A percentile compares a stretch with the other conserved stretches of the same genome.
These are phyloP conservation scores for Lamellibrachia luymesi DNA, from an alignment of 1,140 invertebrate genomes.

Conservation along the genomic window DNA sequence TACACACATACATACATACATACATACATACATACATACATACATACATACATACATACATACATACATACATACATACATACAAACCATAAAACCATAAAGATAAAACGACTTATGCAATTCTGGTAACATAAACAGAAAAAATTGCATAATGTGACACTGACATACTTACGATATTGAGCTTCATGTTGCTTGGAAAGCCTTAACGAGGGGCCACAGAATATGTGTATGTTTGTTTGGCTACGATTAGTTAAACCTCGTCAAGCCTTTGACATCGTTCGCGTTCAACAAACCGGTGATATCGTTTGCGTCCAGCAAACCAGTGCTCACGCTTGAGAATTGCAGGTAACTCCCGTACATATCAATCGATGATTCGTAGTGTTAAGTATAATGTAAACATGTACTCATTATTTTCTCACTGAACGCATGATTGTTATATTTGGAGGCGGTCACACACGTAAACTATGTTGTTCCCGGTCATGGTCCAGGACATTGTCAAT, in stretches of 20 bases:
- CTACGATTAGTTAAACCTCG: too few relatives aligned
- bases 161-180: not conserved
- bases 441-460: not conserved
- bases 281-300: too few relatives aligned
- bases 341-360: too few relatives aligned
- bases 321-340: too few relatives aligned
- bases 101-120: too few relatives aligned
- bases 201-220: too few relatives aligned
- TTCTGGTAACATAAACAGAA: too few relatives aligned
- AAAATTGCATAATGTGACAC: not conserved
- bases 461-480: not conserved
- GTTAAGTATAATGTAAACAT: not conserved
- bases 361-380: not conserved
- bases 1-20: conserved; percentile 25
- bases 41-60: not conserved
- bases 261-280: too few relatives aligned
- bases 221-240: too few relatives aligned
- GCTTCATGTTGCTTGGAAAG: not conserved
- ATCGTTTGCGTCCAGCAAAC: too few relatives aligned
- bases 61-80: not conserved
- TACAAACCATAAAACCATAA: not conserved
- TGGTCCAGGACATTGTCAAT: not conserved
- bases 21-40: conserved; percentile 20
- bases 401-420: not conserved
- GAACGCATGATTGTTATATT: not conserved